Conservation (phyloP, 1,140 invertebrate genomes). For the Metopolophium dirhodum region DNA sequence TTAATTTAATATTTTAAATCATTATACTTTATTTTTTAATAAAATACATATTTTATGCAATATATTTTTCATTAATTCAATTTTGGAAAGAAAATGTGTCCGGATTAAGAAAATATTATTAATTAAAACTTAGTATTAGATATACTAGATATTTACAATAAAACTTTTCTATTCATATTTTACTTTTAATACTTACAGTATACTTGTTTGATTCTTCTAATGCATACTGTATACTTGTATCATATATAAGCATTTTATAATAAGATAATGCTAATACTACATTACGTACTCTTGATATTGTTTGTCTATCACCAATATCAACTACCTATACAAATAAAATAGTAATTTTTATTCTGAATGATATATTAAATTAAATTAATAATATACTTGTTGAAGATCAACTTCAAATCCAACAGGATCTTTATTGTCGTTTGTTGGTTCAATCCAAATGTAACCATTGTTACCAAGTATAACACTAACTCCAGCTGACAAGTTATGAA, state of each 20-base stretch:
- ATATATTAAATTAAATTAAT: conserved; percentile 28
- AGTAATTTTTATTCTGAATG: neutral
- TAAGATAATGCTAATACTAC: conserved; percentile 85
- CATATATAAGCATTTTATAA: conserved; percentile 87
- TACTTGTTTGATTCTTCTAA: conserved; percentile 90
- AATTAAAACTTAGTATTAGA: neutral
- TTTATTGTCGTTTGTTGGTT: conserved; percentile 72
- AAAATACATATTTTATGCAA: neutral
- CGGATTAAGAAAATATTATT: neutral
- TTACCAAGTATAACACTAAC: conserved; percentile 92
- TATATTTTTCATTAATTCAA: conserved; percentile 14
- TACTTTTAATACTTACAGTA: conserved; percentile 65
- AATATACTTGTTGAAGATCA: conserved; percentile 73
- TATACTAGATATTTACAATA: neutral
- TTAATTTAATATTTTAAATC: neutral
- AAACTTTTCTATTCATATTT: neutral
- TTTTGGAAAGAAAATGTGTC: neutral
- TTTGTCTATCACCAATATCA: conserved; percentile 74
- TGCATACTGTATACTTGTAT: conserved; percentile 90
- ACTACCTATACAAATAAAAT: conserved; percentile 69
- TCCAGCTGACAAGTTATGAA: conserved; percentile 91
- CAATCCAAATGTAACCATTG: conserved; percentile 97
- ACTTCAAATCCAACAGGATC: conserved; percentile 81
- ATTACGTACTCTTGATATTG: conserved; percentile 86
- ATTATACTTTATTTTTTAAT: neutral